These are phyloP conservation scores for Paraplagusia blochii DNA, from an alignment of 2,113 vertebrate species.

Conservation along the genomic window DNA sequence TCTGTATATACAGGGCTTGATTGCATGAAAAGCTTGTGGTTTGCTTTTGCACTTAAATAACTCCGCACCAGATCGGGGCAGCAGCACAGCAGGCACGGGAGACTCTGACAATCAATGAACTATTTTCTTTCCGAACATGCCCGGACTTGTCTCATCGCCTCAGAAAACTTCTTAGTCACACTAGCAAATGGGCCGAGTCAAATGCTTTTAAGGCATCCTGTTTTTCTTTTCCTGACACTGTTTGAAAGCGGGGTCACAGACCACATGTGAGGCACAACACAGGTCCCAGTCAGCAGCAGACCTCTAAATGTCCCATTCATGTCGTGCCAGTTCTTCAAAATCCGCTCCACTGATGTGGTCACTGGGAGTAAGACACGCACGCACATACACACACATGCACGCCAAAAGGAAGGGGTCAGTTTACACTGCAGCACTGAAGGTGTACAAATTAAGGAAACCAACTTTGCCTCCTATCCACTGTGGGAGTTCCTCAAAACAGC, in stretches of 20 bases:
- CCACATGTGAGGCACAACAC: conserved; percentile 71
- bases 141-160: conserved; percentile 48
- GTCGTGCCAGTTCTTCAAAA: conserved; percentile 37
- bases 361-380: conserved; percentile 37
- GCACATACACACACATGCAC: conserved; percentile 27
- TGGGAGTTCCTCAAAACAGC: conserved; percentile 59
- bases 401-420: conserved; percentile 47
- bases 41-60: conserved; percentile 23
- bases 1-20: not conserved
- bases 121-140: conserved; percentile 46
- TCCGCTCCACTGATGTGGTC: conserved; percentile 67
- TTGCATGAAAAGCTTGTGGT: not conserved
- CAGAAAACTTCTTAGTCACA: conserved; percentile 44
- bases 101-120: conserved; percentile 26
- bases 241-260: conserved; percentile 66
- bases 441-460: conserved; percentile 66
- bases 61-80: conserved; percentile 8
- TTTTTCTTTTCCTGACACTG: conserved; percentile 54
- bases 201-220: conserved; percentile 51
- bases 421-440: conserved; percentile 52
- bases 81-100: conserved; percentile 7
- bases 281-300: conserved; percentile 60
- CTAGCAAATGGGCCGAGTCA: conserved; percentile 44
- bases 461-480: conserved; percentile 31
- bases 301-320: conserved; percentile 70